These are phyloP conservation scores for Nyctibius bracteatus DNA, from an alignment of 2,113 vertebrate species.

Conservation along the genomic window DNA sequence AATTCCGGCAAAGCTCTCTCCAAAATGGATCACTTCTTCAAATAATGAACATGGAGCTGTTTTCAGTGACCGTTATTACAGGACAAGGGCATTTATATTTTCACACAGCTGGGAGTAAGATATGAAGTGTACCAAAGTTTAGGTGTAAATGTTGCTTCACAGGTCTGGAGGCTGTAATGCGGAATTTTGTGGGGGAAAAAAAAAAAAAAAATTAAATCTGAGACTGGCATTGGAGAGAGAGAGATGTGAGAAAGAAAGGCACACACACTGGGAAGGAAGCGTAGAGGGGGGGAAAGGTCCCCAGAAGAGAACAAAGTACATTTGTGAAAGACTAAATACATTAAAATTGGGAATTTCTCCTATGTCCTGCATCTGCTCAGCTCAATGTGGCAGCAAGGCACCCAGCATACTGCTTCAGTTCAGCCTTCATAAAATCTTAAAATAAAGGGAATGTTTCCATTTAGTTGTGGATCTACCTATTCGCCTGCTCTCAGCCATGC, in stretches of 20 bases:
- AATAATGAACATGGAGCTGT: neutral
- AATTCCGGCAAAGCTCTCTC: neutral
- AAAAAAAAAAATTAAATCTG: neutral
- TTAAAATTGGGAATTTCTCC: neutral
- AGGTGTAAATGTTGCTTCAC: neutral
- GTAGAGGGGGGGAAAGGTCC: neutral
- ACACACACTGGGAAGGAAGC: accelerated
- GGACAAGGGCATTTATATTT: neutral
- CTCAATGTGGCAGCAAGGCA: neutral
- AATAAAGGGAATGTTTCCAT: neutral
- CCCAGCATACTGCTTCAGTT: neutral
- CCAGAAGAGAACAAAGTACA: neutral
- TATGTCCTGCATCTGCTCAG: neutral
- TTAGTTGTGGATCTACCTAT: neutral
- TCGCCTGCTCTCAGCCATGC: neutral
- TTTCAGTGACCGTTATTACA: neutral
- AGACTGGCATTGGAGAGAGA: neutral
- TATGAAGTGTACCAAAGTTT: neutral
- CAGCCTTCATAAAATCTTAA: neutral
- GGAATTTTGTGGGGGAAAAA: neutral
- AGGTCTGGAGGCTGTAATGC: neutral
- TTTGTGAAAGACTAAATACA: neutral
- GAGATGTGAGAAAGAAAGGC: neutral
- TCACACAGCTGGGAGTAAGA: neutral
- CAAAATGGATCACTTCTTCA: neutral